Conservation (phyloP, 2,113 vertebrate genomes). For the Sclerurus mexicanus region DNA sequence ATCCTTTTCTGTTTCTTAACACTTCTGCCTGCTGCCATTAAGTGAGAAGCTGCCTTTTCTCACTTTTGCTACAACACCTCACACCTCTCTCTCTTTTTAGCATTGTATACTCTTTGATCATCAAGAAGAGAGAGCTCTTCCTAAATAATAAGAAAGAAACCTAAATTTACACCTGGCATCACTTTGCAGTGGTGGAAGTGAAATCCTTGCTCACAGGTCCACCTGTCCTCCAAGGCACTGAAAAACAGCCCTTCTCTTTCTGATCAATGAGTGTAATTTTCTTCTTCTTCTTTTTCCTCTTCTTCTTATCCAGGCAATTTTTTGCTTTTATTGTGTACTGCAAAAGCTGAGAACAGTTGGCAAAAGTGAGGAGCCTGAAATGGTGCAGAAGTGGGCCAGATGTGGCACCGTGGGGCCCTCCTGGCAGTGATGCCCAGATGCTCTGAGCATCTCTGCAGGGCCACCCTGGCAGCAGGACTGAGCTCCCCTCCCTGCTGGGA, state of each 20-base stretch:
- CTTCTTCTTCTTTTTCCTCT: not conserved
- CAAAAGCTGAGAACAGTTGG: not conserved
- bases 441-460: not conserved
- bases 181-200: not conserved
- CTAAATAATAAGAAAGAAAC: not conserved
- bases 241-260: not conserved
- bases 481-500: not conserved
- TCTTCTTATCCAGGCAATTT: not conserved
- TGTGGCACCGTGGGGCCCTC: fast-evolving
- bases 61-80: not conserved
- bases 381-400: not conserved
- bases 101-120: not conserved
- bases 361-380: not conserved
- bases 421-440: fast-evolving
- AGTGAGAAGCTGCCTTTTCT: slow-evolving; percentile 21
- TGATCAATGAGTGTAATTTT: not conserved
- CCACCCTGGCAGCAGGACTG: not conserved
- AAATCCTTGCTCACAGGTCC: not conserved
- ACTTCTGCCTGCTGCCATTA: not conserved
- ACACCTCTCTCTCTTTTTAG: not conserved
- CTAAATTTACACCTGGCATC: not conserved
- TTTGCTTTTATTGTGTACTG: not conserved
- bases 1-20: not conserved
- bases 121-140: not conserved
- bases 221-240: not conserved